Conservation (phyloP, 1,140 invertebrate species). For the Leptopilina boulardi region DNA sequence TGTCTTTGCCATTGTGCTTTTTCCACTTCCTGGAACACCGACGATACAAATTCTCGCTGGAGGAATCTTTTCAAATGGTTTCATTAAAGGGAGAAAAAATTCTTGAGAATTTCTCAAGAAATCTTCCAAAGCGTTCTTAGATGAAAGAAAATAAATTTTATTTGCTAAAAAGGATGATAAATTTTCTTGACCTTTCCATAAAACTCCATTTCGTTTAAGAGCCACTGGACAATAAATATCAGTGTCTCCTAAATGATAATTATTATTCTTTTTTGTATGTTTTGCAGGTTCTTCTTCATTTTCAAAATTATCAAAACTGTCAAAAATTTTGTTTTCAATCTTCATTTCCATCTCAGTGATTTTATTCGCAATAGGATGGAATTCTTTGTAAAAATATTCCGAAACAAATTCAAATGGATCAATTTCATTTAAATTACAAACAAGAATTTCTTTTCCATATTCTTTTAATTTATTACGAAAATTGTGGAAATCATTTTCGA, state of each 20-base stretch:
- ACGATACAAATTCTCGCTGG: slow-evolving; percentile 76
- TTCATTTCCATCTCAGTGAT: slow-evolving; percentile 55
- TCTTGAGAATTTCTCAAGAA: slow-evolving; percentile 72
- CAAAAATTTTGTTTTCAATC: slow-evolving; percentile 1
- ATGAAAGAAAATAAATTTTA: slow-evolving; percentile 75
- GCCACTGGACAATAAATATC: slow-evolving; percentile 77
- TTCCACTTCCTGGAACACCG: slow-evolving; percentile 76
- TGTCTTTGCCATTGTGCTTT: slow-evolving; percentile 71
- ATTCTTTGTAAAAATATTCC: slow-evolving; percentile 55
- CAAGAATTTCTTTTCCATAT: slow-evolving; percentile 38
- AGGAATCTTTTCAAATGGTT: slow-evolving; percentile 70
- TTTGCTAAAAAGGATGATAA: slow-evolving; percentile 74
- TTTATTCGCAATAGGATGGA: neutral
- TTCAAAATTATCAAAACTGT: neutral
- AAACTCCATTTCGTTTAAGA: slow-evolving; percentile 72
- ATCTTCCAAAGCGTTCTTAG: slow-evolving; percentile 67
- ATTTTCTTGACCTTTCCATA: slow-evolving; percentile 78
- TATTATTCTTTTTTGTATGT: slow-evolving; percentile 50
- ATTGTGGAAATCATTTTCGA: slow-evolving; percentile 39
- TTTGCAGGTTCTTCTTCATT: slow-evolving; percentile 48
- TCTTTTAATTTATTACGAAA: slow-evolving; percentile 36
- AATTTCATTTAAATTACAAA: slow-evolving; percentile 45
- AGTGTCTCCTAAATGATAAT: slow-evolving; percentile 76
- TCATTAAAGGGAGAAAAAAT: slow-evolving; percentile 67
- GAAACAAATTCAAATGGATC: slow-evolving; percentile 46